Base-by-base conservation (phyloP, 2,888 invertebrate genomes). In the Cremastinae sp. region DNA sequence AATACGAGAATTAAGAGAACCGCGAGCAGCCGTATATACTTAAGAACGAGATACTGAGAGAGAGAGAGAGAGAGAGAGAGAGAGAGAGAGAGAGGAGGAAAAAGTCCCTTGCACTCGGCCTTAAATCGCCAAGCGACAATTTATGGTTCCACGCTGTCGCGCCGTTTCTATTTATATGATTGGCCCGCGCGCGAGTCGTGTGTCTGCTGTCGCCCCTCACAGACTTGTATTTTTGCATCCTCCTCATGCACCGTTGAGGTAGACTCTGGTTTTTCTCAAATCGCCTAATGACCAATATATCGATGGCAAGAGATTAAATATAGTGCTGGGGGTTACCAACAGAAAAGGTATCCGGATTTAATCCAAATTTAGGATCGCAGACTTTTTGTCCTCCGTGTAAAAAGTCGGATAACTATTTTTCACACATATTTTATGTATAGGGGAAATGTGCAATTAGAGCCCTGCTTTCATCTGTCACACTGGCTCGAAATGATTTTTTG, bases 131-230 rank as follows among this genome's bases (percentile, higher is more conserved):
- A 84, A 84, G 82, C 81, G 82, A 83, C 83, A 84, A 86, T 86
- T 86, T 86, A 86, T 83, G 83, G 83, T 85, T 83, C 81, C 83
- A 79, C 80, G 79, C 82, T 83, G 84, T 85, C 84, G 84, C 85
- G 84, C 82, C 83, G 80, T 82, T 85, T 85, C 86, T 86, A 86
- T 86, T 86, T 86, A 86, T 86, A 86, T 70, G 69, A 79, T 81
- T 79, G 81, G 84, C 78, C 78, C 55, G 75, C 64, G 75, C 64
- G 80, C 73, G 81, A 83, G 82, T 82, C 78, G 81, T 83, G 65
- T 78, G 79, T 69, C 77, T 64, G 45, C 70, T 35, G 7, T 35
- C 35, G 51, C 45, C 47, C 37, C 51, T n/a, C n/a, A 49, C 43
- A 37, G 51, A 28, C 28, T 28, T n/a, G 58, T 28, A 65, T 65